Evolutionary conservation across 2,888 invertebrate genomes (phyloP).

Genomic region (Neria commutata): DNA sequence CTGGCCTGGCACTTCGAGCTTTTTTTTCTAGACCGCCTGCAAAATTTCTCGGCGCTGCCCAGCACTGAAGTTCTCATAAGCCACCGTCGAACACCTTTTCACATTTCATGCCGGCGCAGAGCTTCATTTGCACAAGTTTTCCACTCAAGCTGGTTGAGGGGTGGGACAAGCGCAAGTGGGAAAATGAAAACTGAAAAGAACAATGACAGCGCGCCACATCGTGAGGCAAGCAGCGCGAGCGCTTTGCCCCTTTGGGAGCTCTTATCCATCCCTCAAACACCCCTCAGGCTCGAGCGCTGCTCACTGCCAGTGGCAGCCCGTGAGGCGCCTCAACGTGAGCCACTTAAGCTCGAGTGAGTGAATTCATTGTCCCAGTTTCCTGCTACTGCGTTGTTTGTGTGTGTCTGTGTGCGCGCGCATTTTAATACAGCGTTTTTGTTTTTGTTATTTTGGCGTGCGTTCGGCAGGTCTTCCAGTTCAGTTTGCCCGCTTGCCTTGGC

Average conservation of each 20-base stretch:
- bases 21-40: not conserved
- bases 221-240: not conserved
- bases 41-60: not conserved
- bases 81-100: constrained; percentile 2
- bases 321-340: constrained; percentile 5
- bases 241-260: not conserved
- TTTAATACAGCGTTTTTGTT: no score
- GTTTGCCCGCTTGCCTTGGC: not conserved
- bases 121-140: constrained; percentile 42
- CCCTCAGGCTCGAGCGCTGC: no score
- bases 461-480: not conserved
- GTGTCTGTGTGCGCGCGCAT: no score
- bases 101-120: constrained; percentile 18
- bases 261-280: not conserved
- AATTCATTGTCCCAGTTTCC: constrained; percentile 1
- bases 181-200: constrained; percentile 1
- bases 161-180: not conserved
- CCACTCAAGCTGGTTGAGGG: constrained; percentile 18
- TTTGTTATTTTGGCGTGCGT: no score
- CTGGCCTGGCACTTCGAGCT: no score
- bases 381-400: not conserved
- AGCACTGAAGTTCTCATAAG: not conserved
- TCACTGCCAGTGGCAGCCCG: not conserved
- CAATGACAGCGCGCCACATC: not conserved
- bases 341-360: constrained; percentile 4